A percentile compares a stretch with the other conserved stretches of the same genome.
Evolutionary conservation across 92 coral and sea anemone genomes (phyloP).

Genomic region (Galaxea fascicularis): DNA sequence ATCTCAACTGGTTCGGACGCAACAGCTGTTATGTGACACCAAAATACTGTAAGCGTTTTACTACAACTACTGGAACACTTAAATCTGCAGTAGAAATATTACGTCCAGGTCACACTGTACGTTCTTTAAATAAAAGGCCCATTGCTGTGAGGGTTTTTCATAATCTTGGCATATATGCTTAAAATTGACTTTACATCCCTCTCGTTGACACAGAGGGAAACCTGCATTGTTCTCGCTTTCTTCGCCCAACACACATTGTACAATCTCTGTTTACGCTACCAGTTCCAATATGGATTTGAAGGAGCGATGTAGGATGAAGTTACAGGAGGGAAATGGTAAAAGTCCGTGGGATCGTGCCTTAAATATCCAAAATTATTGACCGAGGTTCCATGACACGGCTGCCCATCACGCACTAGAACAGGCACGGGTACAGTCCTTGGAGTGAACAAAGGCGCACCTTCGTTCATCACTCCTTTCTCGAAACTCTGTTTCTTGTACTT

Average conservation of each 20-base stretch:
- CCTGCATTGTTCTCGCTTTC: slow-evolving; percentile 31
- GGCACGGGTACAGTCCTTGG: slow-evolving; percentile 95
- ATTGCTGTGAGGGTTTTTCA: neutral
- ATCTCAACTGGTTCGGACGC: slow-evolving; percentile 3
- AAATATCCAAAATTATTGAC: slow-evolving; percentile 81
- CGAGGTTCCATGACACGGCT: slow-evolving; percentile 81
- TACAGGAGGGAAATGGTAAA: slow-evolving; percentile 87
- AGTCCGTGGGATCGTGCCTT: slow-evolving; percentile 83
- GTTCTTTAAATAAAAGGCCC: slow-evolving; percentile 38
- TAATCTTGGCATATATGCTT: slow-evolving; percentile 46
- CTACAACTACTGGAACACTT: slow-evolving; percentile 11
- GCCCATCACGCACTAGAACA: slow-evolving; percentile 91
- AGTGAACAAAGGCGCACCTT: slow-evolving; percentile 83
- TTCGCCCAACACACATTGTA: slow-evolving; percentile 35
- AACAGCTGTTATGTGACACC: slow-evolving; percentile 50
- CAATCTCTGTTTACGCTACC: slow-evolving; percentile 48
- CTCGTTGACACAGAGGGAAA: slow-evolving; percentile 17
- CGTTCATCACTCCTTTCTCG: slow-evolving; percentile 82
- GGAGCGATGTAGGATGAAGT: slow-evolving; percentile 77
- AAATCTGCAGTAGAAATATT: neutral
- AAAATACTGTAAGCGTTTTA: slow-evolving; percentile 14
- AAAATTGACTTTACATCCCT: slow-evolving; percentile 42
- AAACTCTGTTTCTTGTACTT: slow-evolving; percentile 97
- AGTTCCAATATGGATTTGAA: slow-evolving; percentile 84
- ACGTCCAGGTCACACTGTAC: slow-evolving; percentile 5